Evolutionary conservation across 1,140 invertebrate genomes (phyloP).

Genomic region (Drosophila quadrilineata): DNA sequence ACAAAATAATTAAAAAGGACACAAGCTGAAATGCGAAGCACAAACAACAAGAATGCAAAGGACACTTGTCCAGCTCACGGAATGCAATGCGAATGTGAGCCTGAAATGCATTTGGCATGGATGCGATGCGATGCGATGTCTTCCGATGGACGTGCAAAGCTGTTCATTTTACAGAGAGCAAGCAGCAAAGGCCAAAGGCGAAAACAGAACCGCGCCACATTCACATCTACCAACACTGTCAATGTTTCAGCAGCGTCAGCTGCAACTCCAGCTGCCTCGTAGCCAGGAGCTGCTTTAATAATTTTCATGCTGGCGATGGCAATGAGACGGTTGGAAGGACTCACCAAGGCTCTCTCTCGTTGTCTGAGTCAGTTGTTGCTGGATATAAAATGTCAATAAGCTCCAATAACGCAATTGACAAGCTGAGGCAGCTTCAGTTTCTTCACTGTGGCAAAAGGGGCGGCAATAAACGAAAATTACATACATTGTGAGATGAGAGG

Average conservation of each 20-base stretch:
- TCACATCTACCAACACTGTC: conserved; percentile 6
- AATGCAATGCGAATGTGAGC: conserved; percentile 48
- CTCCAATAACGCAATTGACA: conserved; percentile 77
- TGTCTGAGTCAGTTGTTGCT: conserved; percentile 32
- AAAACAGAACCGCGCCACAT: conserved; percentile 23
- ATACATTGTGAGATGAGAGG: not conserved
- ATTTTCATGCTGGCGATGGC: conserved; percentile 47
- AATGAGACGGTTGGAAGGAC: not conserved
- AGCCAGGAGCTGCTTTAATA: conserved; percentile 66
- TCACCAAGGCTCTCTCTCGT: too few species aligned
- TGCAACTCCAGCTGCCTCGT: conserved; percentile 25
- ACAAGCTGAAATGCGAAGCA: conserved; percentile 16
- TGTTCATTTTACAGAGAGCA: conserved; percentile 67
- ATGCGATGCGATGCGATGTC: conserved; percentile 5
- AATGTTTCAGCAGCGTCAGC: not conserved
- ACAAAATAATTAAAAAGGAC: conserved; percentile 71
- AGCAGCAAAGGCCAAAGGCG: conserved; percentile 56
- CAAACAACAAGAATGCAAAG: conserved; percentile 34
- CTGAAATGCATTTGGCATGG: conserved; percentile 19
- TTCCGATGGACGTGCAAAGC: conserved; percentile 37
- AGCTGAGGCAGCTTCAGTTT: conserved; percentile 49
- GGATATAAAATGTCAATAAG: conserved; percentile 78
- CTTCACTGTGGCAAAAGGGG: conserved; percentile 9
- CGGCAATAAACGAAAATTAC: conserved; percentile 40
- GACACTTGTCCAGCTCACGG: conserved; percentile 39